Conservation (phyloP, 2,797 vertebrate species). For the Gymnoscopelus microlampas region DNA sequence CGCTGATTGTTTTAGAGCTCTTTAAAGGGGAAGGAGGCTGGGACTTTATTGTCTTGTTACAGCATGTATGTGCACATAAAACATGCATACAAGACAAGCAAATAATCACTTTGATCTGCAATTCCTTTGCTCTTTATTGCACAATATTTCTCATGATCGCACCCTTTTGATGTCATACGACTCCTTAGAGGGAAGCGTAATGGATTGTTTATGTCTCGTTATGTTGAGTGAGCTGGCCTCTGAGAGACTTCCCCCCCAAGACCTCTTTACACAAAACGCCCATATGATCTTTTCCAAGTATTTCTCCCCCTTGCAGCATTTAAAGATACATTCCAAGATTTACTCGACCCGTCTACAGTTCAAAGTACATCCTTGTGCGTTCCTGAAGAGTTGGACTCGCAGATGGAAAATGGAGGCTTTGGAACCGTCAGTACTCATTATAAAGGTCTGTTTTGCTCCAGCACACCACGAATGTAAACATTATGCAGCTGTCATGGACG, state of each 20-base stretch:
- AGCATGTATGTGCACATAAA: background rate
- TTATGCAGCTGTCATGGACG: too few relatives aligned
- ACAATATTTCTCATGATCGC: constrained; percentile 25
- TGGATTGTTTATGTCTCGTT: constrained; percentile 12
- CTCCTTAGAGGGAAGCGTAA: constrained; percentile 15
- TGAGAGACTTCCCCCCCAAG: constrained; percentile 22
- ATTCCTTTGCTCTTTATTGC: constrained; percentile 25
- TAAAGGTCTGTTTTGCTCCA: too few relatives aligned
- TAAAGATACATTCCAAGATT: constrained; percentile 34
- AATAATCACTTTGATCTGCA: constrained; percentile 16
- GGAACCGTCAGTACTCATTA: background rate
- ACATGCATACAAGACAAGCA: background rate
- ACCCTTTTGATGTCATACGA: background rate
- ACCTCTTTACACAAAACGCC: constrained; percentile 17
- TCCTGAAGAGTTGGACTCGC: background rate
- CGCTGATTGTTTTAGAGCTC: background rate
- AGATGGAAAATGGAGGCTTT: background rate
- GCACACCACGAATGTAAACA: too few relatives aligned
- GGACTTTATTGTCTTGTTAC: background rate
- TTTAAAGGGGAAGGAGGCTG: constrained; percentile 1
- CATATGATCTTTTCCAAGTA: constrained; percentile 28
- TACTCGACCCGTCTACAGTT: constrained; percentile 19
- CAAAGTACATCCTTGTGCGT: background rate
- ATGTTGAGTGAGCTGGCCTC: constrained; percentile 18
- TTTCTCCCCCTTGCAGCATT: constrained; percentile 2